A percentile compares a stretch with the other conserved stretches of the same genome.
These are phyloP conservation scores for Micoletzkya japonica DNA, from an alignment of 2,888 invertebrate species.

Conservation along the genomic window DNA sequence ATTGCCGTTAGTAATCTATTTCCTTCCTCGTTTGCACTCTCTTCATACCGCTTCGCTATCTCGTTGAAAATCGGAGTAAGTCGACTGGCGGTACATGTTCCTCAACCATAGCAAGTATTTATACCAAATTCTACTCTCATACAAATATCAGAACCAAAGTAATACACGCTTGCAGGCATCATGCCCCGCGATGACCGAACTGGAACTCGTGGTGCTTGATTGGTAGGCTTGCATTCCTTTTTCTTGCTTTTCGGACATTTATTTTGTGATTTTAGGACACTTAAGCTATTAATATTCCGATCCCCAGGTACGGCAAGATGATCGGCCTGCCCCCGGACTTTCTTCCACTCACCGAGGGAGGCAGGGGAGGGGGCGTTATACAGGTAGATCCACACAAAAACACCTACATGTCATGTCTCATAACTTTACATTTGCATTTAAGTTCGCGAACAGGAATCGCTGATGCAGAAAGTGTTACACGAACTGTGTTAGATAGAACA, in stretches of 20 bases:
- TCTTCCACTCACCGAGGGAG: conserved; percentile 77
- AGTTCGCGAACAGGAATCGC: too few relatives aligned
- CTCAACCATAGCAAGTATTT: neutral
- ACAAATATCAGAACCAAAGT: too few relatives aligned
- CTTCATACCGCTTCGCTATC: too few relatives aligned
- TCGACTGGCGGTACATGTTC: too few relatives aligned
- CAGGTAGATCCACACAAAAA: conserved; percentile 72
- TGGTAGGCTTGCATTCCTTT: conserved; percentile 72
- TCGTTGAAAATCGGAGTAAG: too few relatives aligned
- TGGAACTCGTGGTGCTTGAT: conserved; percentile 96
- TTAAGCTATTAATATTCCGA: neutral
- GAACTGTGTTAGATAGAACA: too few relatives aligned
- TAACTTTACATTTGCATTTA: too few relatives aligned
- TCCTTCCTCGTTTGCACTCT: too few relatives aligned
- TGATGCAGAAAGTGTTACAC: too few relatives aligned
- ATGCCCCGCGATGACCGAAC: conserved; percentile 94
- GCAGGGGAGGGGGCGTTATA: conserved; percentile 85
- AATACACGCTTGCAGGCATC: conserved; percentile 77
- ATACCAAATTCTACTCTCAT: too few relatives aligned
- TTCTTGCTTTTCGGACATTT: too few relatives aligned
- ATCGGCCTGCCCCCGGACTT: conserved; percentile 90
- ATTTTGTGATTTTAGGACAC: neutral
- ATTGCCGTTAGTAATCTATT: too few relatives aligned
- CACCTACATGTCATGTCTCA: neutral
- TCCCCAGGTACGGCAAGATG: conserved; percentile 73